Evolutionary conservation across 2,113 vertebrate species (phyloP), one percentile per base, ranked within the genome.

Genomic region (Mesoclemmys tuberculata): DNA sequence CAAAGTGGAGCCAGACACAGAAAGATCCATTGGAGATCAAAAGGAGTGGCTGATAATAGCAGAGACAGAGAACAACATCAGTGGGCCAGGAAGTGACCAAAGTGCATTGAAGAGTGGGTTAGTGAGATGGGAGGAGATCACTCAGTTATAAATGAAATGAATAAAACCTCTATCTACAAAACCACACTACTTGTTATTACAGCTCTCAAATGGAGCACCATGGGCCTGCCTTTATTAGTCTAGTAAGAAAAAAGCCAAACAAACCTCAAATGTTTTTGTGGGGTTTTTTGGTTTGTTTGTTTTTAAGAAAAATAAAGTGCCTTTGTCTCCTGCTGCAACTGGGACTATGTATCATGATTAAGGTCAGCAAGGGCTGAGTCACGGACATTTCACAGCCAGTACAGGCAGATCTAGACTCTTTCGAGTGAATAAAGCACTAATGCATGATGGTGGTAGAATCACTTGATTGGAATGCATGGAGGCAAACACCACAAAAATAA

Each of bases 151-250:
- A 58, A 88, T n/a, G 12, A 88, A 93, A 93, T 0, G 2, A 95
- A 95, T 88, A 94, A 93, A 91, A 85, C 74, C 93, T 93, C 91
- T 78, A 78, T 64, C 85, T 80, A 84, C 46, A 92, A 95, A 68
- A 27, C 5, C 13, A 35, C 58, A 35, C 77, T 82, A 41, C 80
- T 92, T 58, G 86, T 55, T 89, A 93, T 89, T 80, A 75, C 81
- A 84, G 82, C 71, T 90, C 52, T 8, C 26, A 94, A 78, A 84
- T 29, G 92, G 80, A 52, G 71, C 0, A 1, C 44, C 82, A 83
- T 92, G 92, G 81, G 61, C 41, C 55, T 79, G 82, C 80, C 2
- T 61, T 89, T 94, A 93, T 86, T 75, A 75, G 90, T 51, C 18
- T 80, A 71, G 78, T 51, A 86, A 92, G 91, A 86, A 3, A 81